Evolutionary conservation across 2,113 vertebrate species (phyloP).

Genomic region (Dipodomys stephensi): DNA sequence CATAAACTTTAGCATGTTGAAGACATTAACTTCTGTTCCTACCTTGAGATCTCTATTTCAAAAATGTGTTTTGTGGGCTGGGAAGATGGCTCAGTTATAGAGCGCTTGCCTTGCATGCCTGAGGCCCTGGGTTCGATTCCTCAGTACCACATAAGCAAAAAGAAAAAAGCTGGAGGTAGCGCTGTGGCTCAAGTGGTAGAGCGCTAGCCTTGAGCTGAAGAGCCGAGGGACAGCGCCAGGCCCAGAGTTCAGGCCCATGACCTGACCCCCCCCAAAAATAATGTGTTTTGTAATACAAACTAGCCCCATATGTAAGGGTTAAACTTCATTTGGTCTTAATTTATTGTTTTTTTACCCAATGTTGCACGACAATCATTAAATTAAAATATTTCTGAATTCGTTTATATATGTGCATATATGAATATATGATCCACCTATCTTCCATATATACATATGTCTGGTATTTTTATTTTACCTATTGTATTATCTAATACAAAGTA

Average conservation of each 20-base stretch:
- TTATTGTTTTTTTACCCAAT: neutral
- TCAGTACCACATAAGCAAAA: no score
- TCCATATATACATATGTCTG: neutral
- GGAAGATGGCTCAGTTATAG: no score
- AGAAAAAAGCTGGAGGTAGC: no score
- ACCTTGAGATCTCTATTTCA: neutral
- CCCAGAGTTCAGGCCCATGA: no score
- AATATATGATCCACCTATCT: neutral
- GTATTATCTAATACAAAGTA: neutral
- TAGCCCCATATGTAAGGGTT: neutral
- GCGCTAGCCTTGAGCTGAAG: no score
- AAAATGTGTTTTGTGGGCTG: neutral
- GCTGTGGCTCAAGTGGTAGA: no score
- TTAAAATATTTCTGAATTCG: neutral
- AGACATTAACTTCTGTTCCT: neutral
- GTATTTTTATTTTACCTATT: neutral
- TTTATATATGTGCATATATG: neutral
- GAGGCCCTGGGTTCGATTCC: no score
- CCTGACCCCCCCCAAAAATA: neutral
- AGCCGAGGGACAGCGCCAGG: no score
- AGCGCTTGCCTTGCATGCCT: no score
- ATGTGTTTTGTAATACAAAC: neutral
- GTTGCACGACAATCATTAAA: neutral
- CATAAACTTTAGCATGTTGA: neutral
- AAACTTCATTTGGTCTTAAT: neutral